Evolutionary conservation across 92 coral and sea anemone genomes (phyloP).

Genomic region (Umimayanthus chanpuru): DNA sequence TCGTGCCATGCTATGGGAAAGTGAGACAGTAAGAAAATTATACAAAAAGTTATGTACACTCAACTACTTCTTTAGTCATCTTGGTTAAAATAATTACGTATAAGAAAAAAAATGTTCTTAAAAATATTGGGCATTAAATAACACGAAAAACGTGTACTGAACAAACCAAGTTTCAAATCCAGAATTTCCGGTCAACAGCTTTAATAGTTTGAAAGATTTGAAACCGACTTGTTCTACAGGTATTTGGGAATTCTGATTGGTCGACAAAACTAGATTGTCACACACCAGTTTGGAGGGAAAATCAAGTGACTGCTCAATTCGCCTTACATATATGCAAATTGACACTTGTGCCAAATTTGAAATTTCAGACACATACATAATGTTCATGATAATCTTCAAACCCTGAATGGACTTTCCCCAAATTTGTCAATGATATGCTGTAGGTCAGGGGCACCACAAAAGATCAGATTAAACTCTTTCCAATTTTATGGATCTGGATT

Average conservation of each 20-base stretch:
- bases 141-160: too few relatives aligned
- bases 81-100: neutral
- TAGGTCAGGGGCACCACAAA: neutral
- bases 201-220: too few relatives aligned
- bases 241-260: neutral
- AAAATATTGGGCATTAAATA: too few relatives aligned
- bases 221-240: too few relatives aligned
- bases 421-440: too few relatives aligned
- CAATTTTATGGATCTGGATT: too few relatives aligned
- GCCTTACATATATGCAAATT: neutral
- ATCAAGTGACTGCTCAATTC: neutral
- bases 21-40: neutral
- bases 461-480: neutral
- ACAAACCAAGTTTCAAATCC: neutral
- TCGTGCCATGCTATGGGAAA: slow-evolving; percentile 88
- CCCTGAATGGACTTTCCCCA: neutral
- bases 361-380: neutral
- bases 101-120: neutral
- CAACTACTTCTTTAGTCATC: too few relatives aligned
- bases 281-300: neutral
- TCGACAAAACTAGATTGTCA: too few relatives aligned
- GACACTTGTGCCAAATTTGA: neutral
- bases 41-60: too few relatives aligned
- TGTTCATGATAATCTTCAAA: neutral
- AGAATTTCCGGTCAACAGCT: neutral